phyloP scores from a whole-genome alignment of 2,888 invertebrate genomes.

The Globia sparganii region DNA sequence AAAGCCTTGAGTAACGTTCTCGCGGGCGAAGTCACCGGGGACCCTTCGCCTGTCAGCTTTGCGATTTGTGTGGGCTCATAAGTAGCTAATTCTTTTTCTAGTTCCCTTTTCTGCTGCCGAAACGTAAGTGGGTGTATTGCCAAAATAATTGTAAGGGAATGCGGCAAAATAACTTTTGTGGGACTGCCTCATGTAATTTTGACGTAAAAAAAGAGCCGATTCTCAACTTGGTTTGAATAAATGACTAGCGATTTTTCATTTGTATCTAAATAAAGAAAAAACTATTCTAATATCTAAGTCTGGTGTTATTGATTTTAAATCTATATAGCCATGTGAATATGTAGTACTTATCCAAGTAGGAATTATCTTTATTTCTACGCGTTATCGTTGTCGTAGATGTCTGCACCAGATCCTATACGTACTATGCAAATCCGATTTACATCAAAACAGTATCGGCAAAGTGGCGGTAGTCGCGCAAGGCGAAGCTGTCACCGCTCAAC shows the following conservation, averaged over 20 bases:
- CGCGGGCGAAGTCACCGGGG: slow-evolving; percentile 36
- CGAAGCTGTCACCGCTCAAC: slow-evolving; percentile 41
- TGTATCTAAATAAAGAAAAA: neutral
- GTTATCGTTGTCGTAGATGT: neutral
- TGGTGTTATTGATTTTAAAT: neutral
- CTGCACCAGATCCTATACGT: neutral
- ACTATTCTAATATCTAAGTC: neutral
- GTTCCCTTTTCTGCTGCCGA: slow-evolving; percentile 19
- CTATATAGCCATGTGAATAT: neutral
- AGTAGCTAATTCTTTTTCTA: slow-evolving; percentile 40
- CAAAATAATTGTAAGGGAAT: slow-evolving; percentile 2
- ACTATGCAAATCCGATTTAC: slow-evolving; percentile 32
- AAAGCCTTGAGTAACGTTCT: slow-evolving; percentile 39
- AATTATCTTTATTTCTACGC: neutral
- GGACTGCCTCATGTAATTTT: neutral
- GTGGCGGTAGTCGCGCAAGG: slow-evolving; percentile 30
- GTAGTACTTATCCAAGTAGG: neutral
- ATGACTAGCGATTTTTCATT: neutral
- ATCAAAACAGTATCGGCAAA: slow-evolving; percentile 39
- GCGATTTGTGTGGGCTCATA: slow-evolving; percentile 39
- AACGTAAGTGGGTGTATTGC: neutral
- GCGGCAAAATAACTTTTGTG: neutral
- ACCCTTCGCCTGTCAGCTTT: slow-evolving; percentile 47
- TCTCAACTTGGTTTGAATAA: neutral
- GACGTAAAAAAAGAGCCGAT: neutral